Percentiles rank a stretch among this genome's conserved stretches.
Evolutionary conservation across 2,888 invertebrate genomes (phyloP).

Genomic region (Chrysodeixis includens): DNA sequence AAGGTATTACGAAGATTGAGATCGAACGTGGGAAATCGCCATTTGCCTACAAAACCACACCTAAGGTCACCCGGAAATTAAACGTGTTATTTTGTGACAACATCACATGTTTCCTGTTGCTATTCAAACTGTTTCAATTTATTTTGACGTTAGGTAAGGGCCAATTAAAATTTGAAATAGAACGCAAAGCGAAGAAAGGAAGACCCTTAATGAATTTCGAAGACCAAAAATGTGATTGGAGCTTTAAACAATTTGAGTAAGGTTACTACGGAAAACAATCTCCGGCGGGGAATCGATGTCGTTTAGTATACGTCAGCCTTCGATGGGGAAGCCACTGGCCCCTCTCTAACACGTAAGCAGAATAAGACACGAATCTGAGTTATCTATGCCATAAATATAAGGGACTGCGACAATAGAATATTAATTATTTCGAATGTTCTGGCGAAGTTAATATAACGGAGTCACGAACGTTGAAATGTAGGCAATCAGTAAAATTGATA

Average conservation of each 20-base stretch:
- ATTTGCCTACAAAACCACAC: constrained; percentile 43
- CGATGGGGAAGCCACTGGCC: constrained; percentile 37
- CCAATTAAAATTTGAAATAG: constrained; percentile 41
- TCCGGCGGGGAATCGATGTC: constrained; percentile 57
- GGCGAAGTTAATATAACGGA: constrained; percentile 6
- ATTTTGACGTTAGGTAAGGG: constrained; percentile 23
- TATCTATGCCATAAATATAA: constrained; percentile 55
- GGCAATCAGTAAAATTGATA: constrained; percentile 23
- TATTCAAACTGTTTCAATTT: constrained; percentile 32
- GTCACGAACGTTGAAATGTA: constrained; percentile 14
- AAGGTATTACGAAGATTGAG: constrained; percentile 27
- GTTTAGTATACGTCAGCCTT: constrained; percentile 65
- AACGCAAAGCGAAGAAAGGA: constrained; percentile 21
- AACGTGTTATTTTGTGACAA: constrained; percentile 51
- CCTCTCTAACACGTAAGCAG: constrained; percentile 61
- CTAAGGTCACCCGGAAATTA: constrained; percentile 51
- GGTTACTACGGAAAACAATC: constrained; percentile 65
- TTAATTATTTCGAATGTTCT: constrained; percentile 36
- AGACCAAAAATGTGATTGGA: constrained; percentile 57
- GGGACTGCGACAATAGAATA: constrained; percentile 46
- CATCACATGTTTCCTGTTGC: constrained; percentile 30
- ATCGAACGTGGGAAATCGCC: constrained; percentile 50
- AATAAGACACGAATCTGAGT: constrained; percentile 55
- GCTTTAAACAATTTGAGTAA: constrained; percentile 51
- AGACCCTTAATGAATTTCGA: constrained; percentile 48